phyloP scores from a whole-genome alignment of 1,140 invertebrate species.

The Drosophila novamexicana region DNA sequence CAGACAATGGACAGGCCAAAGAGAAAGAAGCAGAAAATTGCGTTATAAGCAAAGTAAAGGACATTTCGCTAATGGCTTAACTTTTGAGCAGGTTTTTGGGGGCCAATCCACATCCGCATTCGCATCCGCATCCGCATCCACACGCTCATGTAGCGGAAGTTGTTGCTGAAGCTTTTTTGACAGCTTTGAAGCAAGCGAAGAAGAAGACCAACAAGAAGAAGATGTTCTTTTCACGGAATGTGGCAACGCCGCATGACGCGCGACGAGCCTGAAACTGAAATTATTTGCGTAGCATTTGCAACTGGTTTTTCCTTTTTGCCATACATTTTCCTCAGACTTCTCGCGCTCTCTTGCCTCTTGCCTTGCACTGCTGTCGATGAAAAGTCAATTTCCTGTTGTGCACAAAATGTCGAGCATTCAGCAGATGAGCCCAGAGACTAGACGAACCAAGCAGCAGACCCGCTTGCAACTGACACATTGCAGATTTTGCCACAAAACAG shows the following conservation, averaged over 20 bases:
- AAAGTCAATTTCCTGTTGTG: slow-evolving; percentile 80
- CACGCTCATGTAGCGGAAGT: slow-evolving; percentile 67
- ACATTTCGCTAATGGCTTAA: slow-evolving; percentile 82
- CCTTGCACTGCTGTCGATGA: slow-evolving; percentile 59
- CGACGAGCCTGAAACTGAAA: slow-evolving; percentile 56
- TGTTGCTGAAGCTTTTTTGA: slow-evolving; percentile 78
- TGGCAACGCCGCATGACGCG: slow-evolving; percentile 72
- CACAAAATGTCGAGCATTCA: slow-evolving; percentile 62
- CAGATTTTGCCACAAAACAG: slow-evolving; percentile 50
- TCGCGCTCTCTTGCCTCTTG: not conserved
- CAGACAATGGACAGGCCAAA: slow-evolving; percentile 64
- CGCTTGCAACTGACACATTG: slow-evolving; percentile 74
- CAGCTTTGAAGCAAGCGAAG: slow-evolving; percentile 53
- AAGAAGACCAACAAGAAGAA: slow-evolving; percentile 27
- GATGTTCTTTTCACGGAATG: slow-evolving; percentile 50
- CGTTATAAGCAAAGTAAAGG: slow-evolving; percentile 81
- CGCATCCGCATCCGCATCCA: not conserved
- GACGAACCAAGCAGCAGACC: not conserved
- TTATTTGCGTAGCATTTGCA: slow-evolving; percentile 72
- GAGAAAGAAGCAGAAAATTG: slow-evolving; percentile 70
- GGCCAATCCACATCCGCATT: slow-evolving; percentile 9
- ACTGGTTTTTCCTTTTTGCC: not conserved
- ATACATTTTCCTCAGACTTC: not conserved
- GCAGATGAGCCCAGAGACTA: slow-evolving; percentile 2
- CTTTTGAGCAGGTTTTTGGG: slow-evolving; percentile 65